A percentile compares a stretch with the other conserved stretches of the same genome.
Conservation (phyloP, 2,113 vertebrate species). For the Rousettus leschenaultii region DNA sequence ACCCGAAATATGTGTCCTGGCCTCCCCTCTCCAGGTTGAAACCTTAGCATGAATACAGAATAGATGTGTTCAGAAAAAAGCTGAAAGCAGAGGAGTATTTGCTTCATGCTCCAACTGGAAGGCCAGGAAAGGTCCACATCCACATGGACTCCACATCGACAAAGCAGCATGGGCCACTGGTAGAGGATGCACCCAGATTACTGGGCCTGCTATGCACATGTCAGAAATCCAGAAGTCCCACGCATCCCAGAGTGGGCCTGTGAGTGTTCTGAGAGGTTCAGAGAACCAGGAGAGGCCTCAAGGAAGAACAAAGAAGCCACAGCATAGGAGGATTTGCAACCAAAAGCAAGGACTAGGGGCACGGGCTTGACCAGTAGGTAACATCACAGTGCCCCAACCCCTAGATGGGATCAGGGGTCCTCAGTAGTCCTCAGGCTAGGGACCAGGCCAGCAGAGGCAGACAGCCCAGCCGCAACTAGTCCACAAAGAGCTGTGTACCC, state of each 20-base stretch:
- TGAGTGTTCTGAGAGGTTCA: not conserved
- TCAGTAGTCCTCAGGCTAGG: not conserved
- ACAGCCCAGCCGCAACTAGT: rapidly evolving
- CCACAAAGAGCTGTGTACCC: not conserved
- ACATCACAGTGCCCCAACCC: not conserved
- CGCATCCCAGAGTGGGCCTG: not conserved
- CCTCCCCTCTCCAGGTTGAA: not conserved
- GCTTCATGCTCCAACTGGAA: not conserved
- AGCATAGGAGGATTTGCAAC: not conserved
- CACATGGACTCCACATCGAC: not conserved
- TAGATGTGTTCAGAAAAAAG: not conserved
- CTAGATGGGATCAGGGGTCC: not conserved
- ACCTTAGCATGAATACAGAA: not conserved
- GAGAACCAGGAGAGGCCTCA: not conserved
- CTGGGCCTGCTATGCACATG: not conserved
- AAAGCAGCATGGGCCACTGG: not conserved
- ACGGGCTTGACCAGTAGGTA: not conserved
- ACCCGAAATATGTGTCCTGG: not conserved
- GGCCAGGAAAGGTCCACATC: not conserved
- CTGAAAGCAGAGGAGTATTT: not conserved
- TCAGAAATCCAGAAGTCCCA: not conserved
- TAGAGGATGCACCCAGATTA: rapidly evolving
- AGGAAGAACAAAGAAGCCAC: not conserved
- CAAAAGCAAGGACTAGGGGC: not conserved
- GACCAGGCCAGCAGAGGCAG: not conserved